A percentile compares a stretch with the other conserved stretches of the same genome.
Conservation (phyloP, 2,113 vertebrate genomes). For the Hyperopisus bebe region DNA sequence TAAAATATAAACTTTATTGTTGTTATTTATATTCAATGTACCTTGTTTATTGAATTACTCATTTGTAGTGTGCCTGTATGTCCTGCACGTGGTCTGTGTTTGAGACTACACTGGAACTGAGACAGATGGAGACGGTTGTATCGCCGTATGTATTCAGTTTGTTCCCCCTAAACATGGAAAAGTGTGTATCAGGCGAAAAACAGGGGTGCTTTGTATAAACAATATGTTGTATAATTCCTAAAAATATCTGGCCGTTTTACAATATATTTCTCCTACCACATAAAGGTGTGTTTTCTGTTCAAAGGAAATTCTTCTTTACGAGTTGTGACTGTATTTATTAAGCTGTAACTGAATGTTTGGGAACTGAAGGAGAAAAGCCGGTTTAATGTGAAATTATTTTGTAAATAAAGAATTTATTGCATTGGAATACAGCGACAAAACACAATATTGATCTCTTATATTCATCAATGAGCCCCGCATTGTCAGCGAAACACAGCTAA, state of each 20-base stretch:
- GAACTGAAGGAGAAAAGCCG: not conserved
- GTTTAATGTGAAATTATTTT: not conserved
- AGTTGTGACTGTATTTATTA: not conserved
- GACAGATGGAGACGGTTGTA: not conserved
- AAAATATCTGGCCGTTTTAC: not conserved
- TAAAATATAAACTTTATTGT: not conserved
- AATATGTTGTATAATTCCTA: not conserved
- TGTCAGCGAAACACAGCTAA: not conserved
- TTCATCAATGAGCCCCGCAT: not conserved
- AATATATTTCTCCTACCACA: not conserved
- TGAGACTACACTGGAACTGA: not conserved
- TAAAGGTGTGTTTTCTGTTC: not conserved
- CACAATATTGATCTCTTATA: not conserved
- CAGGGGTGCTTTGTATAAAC: not conserved
- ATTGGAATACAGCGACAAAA: not conserved
- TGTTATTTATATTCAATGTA: not conserved
- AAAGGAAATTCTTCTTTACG: not conserved
- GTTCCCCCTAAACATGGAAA: not conserved
- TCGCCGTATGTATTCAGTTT: not conserved
- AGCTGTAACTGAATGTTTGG: not conserved
- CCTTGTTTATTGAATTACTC: not conserved
- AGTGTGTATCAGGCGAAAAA: not conserved
- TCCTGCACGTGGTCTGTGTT: not conserved
- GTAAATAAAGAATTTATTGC: not conserved
- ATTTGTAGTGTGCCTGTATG: not conserved